Percentiles rank a stretch among this genome's conserved stretches.
Conservation (phyloP, 64 coral and sea anemone genomes). For the Stichodactyla mertensii region DNA sequence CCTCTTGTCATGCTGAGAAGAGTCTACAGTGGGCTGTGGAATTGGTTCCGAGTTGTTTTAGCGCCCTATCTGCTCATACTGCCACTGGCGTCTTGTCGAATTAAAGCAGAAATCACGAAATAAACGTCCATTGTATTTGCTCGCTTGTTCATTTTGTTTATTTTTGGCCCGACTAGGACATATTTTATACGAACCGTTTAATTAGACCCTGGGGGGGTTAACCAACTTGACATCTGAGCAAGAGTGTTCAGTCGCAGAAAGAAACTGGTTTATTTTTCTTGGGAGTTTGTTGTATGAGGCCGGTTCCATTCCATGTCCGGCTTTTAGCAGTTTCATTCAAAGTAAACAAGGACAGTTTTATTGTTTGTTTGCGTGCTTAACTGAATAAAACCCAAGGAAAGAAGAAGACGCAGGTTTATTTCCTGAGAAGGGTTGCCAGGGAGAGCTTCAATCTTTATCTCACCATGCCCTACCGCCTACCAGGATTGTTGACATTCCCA, state of each 20-base stretch:
- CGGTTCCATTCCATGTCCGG: neutral
- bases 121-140: neutral
- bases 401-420: neutral
- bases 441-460: neutral
- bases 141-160: neutral
- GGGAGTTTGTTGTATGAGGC: neutral
- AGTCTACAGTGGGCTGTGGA: neutral
- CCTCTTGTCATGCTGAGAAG: neutral
- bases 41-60: no score
- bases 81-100: no score
- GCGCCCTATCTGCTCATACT: no score
- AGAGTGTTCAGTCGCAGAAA: neutral
- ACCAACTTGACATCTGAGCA: neutral
- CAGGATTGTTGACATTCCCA: neutral
- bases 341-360: neutral
- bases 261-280: neutral
- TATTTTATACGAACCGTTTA: neutral
- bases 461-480: neutral
- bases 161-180: neutral
- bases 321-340: neutral
- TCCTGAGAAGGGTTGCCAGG: slow-evolving; percentile 5
- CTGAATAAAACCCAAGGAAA: neutral
- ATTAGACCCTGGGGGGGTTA: neutral
- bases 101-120: no score
- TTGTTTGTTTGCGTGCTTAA: neutral